Percentiles rank a stretch among this genome's conserved stretches.
Conservation (phyloP, 2,113 vertebrate genomes). For the Gopherus evgoodei region DNA sequence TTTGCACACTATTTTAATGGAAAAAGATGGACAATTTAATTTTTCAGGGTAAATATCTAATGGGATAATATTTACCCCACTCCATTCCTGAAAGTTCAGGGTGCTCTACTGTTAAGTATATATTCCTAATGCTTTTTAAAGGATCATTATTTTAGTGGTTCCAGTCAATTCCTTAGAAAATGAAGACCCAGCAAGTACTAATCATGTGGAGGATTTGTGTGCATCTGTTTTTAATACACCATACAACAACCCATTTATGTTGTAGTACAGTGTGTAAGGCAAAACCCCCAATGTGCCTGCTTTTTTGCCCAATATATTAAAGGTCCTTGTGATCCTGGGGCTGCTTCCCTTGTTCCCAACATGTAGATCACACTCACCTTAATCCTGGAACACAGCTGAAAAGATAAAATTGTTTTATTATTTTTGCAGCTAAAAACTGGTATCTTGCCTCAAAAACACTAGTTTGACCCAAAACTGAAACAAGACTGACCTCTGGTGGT, state of each 20-base stretch:
- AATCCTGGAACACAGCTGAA: not conserved
- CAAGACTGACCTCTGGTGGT: conserved; percentile 69
- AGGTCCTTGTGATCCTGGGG: not conserved
- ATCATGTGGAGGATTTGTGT: not conserved
- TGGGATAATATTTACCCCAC: not conserved
- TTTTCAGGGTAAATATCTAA: not conserved
- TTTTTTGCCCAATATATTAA: not conserved
- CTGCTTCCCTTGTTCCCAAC: not conserved
- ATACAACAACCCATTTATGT: not conserved
- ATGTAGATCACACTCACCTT: not conserved
- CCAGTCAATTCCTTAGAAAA: not conserved
- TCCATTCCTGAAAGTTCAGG: not conserved
- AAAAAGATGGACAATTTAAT: not conserved
- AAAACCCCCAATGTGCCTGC: not conserved
- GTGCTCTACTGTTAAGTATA: not conserved
- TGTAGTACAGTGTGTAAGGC: accelerated
- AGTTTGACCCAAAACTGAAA: not conserved
- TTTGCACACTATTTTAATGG: not conserved
- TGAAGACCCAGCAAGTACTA: not conserved
- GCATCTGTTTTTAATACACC: not conserved
- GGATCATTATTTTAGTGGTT: not conserved
- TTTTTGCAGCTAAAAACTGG: not conserved
- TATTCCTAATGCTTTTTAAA: not conserved
- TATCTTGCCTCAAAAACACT: not conserved
- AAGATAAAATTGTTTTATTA: conserved; percentile 10